Conservation (phyloP, 1,140 invertebrate species). For the Harlomillsia oculata region DNA sequence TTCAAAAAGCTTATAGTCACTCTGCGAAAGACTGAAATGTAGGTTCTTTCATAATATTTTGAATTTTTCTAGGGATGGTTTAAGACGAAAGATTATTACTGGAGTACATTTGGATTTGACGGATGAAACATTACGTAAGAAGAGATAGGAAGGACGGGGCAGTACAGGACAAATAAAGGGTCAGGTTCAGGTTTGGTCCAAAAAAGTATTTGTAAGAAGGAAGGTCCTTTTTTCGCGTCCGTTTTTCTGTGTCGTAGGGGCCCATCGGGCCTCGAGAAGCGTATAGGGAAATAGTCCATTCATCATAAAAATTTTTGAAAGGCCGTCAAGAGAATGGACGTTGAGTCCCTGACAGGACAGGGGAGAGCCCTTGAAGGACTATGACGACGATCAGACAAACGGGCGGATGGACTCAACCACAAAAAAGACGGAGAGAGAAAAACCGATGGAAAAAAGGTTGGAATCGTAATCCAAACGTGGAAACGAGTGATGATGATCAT, state of each 20-base stretch:
- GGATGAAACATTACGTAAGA: constrained; percentile 4
- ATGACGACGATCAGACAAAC: neutral
- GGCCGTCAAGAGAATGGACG: neutral
- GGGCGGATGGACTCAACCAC: too few species aligned
- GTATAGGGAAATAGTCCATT: constrained; percentile 23
- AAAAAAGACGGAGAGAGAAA: neutral
- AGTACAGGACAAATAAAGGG: neutral
- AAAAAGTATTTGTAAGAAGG: too few species aligned
- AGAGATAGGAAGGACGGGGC: neutral
- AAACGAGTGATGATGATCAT: too few species aligned
- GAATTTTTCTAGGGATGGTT: too few species aligned
- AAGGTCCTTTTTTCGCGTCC: neutral
- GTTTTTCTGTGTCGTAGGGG: neutral
- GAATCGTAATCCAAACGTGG: too few species aligned
- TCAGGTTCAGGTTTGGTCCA: too few species aligned
- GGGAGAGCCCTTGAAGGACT: neutral
- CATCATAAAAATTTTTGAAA: constrained; percentile 30
- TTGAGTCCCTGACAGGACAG: neutral
- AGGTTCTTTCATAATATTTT: too few species aligned
- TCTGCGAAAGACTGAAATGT: too few species aligned
- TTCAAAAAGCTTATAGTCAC: too few species aligned
- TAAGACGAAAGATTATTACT: too few species aligned
- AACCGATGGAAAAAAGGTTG: neutral
- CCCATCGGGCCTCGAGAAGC: too few species aligned
- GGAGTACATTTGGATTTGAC: too few species aligned